A percentile compares a stretch with the other conserved stretches of the same genome.
These are phyloP conservation scores for Prunella strophiata DNA, from an alignment of 2,797 vertebrate genomes.

Conservation along the genomic window DNA sequence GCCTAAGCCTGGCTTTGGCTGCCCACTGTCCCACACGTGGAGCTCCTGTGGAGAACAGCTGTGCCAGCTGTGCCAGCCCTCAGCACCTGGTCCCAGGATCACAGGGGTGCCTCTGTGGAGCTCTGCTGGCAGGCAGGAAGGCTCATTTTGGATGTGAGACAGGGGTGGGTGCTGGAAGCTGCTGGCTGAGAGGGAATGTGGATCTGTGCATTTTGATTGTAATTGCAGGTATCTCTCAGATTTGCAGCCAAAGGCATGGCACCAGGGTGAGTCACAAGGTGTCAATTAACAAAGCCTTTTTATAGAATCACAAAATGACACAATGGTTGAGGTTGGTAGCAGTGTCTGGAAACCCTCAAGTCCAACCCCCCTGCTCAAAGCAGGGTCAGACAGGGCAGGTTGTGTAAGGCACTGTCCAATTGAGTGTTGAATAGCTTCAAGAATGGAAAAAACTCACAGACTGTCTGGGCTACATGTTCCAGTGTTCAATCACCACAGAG, in stretches of 20 bases:
- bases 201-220: background rate
- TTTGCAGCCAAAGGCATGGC: background rate
- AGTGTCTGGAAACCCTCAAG: background rate
- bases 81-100: background rate
- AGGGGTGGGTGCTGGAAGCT: background rate
- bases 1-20: background rate
- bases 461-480: background rate
- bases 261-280: background rate
- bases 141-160: accelerated
- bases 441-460: background rate
- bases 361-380: background rate
- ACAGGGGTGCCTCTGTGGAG: background rate
- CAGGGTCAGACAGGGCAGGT: background rate
- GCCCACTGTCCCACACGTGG: accelerated
- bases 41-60: background rate
- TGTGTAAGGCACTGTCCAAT: background rate
- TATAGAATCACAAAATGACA: background rate
- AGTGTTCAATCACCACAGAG: accelerated
- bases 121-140: no score
- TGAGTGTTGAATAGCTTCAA: background rate
- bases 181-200: accelerated
- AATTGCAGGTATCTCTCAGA: background rate
- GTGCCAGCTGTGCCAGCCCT: background rate
- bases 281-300: background rate
- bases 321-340: background rate